Conservation (phyloP, 2,888 invertebrate genomes). For the Calliphora vomitoria region DNA sequence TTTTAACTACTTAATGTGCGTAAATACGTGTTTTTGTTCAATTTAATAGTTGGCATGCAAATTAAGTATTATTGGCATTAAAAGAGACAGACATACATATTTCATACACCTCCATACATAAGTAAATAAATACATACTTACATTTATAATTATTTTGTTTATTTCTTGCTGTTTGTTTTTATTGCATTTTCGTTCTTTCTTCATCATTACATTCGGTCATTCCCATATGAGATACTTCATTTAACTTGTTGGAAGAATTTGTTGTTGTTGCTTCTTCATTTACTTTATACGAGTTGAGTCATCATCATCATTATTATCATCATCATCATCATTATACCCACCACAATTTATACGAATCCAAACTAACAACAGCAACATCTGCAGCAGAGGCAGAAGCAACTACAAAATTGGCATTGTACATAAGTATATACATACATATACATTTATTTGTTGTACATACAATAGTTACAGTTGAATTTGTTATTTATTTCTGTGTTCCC, state of each 20-base stretch:
- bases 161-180: conserved; percentile 33
- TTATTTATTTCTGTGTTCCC: not conserved
- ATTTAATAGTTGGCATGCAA: conserved; percentile 55
- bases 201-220: conserved; percentile 66
- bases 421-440: not conserved
- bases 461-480: not conserved
- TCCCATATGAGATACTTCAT: conserved; percentile 61
- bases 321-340: conserved; percentile 40
- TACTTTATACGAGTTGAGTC: conserved; percentile 44
- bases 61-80: conserved; percentile 55
- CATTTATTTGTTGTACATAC: not conserved
- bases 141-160: conserved; percentile 2
- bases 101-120: conserved; percentile 14
- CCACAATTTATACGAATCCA: conserved; percentile 22
- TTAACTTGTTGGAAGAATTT: conserved; percentile 43
- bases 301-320: conserved; percentile 34
- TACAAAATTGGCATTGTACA: conserved; percentile 37
- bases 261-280: conserved; percentile 24
- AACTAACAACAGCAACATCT: not conserved
- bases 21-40: conserved; percentile 29
- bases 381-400: not conserved
- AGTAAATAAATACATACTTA: not conserved
- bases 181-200: conserved; percentile 58
- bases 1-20: not conserved
- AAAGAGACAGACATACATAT: conserved; percentile 19